Conservation (phyloP, 1,140 invertebrate species). For the Drosophila erecta region DNA sequence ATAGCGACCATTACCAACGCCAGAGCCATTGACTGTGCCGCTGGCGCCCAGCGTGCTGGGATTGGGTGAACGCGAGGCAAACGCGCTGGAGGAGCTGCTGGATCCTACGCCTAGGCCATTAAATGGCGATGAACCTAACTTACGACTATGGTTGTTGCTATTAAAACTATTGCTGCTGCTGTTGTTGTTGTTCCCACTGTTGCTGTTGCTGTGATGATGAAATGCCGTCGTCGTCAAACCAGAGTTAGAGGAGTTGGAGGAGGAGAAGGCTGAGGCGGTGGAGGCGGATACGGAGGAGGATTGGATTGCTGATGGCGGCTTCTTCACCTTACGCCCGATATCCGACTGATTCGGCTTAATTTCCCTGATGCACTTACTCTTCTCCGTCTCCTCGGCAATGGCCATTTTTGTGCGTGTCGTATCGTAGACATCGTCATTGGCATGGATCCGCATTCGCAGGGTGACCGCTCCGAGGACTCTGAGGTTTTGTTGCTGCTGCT, state of each 20-base stretch:
- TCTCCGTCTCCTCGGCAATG: conserved; percentile 93
- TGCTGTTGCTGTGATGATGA: conserved; percentile 71
- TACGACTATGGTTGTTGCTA: conserved; percentile 84
- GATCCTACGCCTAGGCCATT: conserved; percentile 71
- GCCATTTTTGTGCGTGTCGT: conserved; percentile 95
- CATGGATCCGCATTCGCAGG: conserved; percentile 94
- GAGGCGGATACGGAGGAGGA: conserved; percentile 22
- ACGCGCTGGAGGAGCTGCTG: conserved; percentile 33
- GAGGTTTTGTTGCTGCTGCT: conserved; percentile 89
- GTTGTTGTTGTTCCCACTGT: conserved; percentile 54
- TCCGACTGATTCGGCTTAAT: conserved; percentile 95
- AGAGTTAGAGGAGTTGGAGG: conserved; percentile 12
- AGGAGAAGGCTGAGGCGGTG: conserved; percentile 32
- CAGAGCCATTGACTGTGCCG: conserved; percentile 65
- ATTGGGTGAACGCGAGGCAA: conserved; percentile 71
- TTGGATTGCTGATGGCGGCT: conserved; percentile 39
- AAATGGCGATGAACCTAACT: conserved; percentile 81
- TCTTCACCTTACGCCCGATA: conserved; percentile 93
- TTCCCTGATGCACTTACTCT: conserved; percentile 96
- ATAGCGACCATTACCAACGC: conserved; percentile 14
- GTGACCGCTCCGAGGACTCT: conserved; percentile 93
- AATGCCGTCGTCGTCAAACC: conserved; percentile 49
- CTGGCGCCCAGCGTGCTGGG: conserved; percentile 71
- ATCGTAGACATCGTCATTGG: conserved; percentile 97
- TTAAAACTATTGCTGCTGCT: conserved; percentile 73